Evolutionary conservation across 2,888 invertebrate species (phyloP).

Genomic region (Lagria hirta): DNA sequence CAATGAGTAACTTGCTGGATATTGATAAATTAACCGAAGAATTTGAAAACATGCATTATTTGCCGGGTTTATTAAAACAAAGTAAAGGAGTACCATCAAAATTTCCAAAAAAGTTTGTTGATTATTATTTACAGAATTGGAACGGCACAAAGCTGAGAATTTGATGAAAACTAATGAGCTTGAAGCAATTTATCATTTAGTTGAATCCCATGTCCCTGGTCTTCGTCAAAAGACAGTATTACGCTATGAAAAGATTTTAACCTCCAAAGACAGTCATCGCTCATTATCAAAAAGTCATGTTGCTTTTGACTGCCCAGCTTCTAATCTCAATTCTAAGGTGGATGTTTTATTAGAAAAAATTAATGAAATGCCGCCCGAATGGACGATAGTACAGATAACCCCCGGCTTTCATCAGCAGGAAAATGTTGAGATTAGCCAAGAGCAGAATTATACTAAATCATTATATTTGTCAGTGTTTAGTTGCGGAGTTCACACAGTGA

Average conservation of each 20-base stretch:
- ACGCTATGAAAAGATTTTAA: conserved; percentile 39
- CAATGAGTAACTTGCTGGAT: no score
- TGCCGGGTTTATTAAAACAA: not conserved
- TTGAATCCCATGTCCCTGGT: conserved; percentile 47
- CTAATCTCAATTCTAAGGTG: conserved; percentile 31
- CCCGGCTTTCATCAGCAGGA: conserved; percentile 45
- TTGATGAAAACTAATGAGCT: conserved; percentile 40
- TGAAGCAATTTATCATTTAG: conserved; percentile 44
- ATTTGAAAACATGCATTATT: not conserved
- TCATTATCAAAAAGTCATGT: conserved; percentile 38
- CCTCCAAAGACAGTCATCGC: conserved; percentile 2
- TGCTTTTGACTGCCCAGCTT: conserved; percentile 37
- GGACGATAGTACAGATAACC: conserved; percentile 64
- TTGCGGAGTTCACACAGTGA: conserved; percentile 40
- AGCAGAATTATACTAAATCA: conserved; percentile 38
- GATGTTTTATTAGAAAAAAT: conserved; percentile 39
- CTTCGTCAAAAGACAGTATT: conserved; percentile 42
- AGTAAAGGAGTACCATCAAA: not conserved
- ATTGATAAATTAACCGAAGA: no score
- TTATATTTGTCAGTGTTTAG: conserved; percentile 47
- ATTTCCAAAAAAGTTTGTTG: not conserved
- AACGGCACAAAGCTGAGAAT: conserved; percentile 37
- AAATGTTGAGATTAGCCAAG: conserved; percentile 34
- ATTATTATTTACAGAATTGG: conserved; percentile 34
- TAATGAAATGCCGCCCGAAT: conserved; percentile 55